Conservation (phyloP, 2,888 invertebrate genomes). For the Cenopis cana region DNA sequence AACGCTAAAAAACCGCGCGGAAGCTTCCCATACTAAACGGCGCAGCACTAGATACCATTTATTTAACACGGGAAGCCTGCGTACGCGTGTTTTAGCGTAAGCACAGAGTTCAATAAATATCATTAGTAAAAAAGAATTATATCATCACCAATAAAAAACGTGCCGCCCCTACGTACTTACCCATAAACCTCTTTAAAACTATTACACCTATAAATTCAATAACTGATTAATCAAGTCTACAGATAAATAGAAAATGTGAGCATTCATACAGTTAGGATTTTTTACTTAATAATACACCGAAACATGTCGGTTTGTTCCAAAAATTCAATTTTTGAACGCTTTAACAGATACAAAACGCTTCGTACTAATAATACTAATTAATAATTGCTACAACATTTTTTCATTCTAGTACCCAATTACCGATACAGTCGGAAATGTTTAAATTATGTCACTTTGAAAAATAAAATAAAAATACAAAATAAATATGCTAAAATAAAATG, state of each 20-base stretch:
- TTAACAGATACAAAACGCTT: constrained; percentile 51
- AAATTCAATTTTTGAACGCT: constrained; percentile 46
- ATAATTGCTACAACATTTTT: constrained; percentile 58
- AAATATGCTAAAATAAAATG: constrained; percentile 21
- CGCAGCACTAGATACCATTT: no score
- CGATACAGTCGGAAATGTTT: constrained; percentile 43
- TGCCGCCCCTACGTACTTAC: constrained; percentile 73
- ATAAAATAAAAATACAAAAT: constrained; percentile 39
- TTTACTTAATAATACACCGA: constrained; percentile 56
- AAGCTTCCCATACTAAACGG: no score
- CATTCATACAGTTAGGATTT: constrained; percentile 80
- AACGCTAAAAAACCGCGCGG: no score
- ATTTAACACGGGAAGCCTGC: no score
- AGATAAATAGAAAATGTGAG: constrained; percentile 79
- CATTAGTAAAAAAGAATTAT: constrained; percentile 72
- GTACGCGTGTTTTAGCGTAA: no score
- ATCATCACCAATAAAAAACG: constrained; percentile 73
- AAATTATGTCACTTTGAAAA: background rate
- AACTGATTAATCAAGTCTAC: constrained; percentile 77
- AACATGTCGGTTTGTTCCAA: constrained; percentile 43
- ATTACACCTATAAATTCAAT: constrained; percentile 82
- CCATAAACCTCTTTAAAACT: constrained; percentile 71
- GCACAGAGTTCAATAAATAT: constrained; percentile 66
- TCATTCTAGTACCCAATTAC: constrained; percentile 63
- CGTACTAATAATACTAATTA: constrained; percentile 50